Evolutionary conservation across 37 sponge, comb jelly and placozoan species (phyloP).

Genomic region (Oscarella lobularis): DNA sequence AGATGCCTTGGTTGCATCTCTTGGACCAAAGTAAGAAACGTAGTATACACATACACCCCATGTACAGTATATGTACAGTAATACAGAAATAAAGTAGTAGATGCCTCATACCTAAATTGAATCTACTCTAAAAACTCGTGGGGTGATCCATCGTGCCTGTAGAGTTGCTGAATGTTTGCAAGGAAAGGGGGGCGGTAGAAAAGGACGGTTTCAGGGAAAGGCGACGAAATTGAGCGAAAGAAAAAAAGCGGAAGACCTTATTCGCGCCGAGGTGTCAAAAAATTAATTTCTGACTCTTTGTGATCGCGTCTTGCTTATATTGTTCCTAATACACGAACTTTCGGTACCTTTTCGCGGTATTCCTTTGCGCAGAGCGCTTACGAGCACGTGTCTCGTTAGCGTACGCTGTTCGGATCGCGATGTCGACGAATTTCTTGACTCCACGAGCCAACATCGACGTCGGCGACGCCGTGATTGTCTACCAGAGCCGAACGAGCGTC

Average conservation of each 20-base stretch:
- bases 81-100: too few species aligned
- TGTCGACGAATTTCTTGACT: conserved; percentile 58
- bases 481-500: conserved; percentile 39
- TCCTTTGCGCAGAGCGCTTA: not conserved
- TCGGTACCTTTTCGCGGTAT: too few species aligned
- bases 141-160: conserved; percentile 6
- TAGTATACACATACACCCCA: too few species aligned
- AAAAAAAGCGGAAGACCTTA: not conserved
- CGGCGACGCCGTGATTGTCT: conserved; percentile 70
- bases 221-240: conserved; percentile 24
- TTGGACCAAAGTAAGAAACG: conserved; percentile 72
- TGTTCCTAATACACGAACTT: too few species aligned
- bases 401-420: not conserved
- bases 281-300: too few species aligned
- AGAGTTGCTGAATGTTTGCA: conserved; percentile 52
- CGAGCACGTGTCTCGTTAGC: not conserved
- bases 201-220: conserved; percentile 86
- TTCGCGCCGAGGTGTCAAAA: not conserved
- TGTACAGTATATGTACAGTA: too few species aligned
- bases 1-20: conserved; percentile 29
- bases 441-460: conserved; percentile 34
- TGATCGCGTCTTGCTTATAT: too few species aligned
- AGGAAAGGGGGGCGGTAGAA: conserved; percentile 94
- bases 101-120: too few species aligned
- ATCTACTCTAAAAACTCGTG: too few species aligned